Evolutionary conservation across 2,113 vertebrate species (phyloP).

Genomic region (Clarias macrocephalus): DNA sequence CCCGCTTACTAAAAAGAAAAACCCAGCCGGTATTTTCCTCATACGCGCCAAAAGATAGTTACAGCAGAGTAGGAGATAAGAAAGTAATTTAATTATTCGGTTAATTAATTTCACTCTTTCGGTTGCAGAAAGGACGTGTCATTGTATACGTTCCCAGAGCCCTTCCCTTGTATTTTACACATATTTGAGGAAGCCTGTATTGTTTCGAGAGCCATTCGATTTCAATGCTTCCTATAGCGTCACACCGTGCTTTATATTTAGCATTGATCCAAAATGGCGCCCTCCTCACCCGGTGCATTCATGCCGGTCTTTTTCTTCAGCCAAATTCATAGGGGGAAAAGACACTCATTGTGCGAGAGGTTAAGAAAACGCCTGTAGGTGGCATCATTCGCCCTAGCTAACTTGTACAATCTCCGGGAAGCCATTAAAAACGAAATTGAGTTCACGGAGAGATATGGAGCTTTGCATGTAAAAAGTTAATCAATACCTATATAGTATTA

Average conservation of each 20-base stretch:
- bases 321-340: slow-evolving; percentile 62
- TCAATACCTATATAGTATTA: too few species aligned
- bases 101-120: neutral
- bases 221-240: slow-evolving; percentile 23
- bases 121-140: neutral
- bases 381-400: slow-evolving; percentile 52
- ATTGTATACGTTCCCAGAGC: neutral
- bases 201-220: slow-evolving; percentile 3
- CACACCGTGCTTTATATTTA: slow-evolving; percentile 33
- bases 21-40: slow-evolving; percentile 72
- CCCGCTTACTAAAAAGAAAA: slow-evolving; percentile 73
- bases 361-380: slow-evolving; percentile 68
- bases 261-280: slow-evolving; percentile 75
- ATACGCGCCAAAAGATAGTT: slow-evolving; percentile 63
- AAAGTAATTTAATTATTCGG: neutral
- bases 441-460: neutral
- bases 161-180: neutral
- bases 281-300: slow-evolving; percentile 67
- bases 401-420: neutral
- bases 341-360: slow-evolving; percentile 48
- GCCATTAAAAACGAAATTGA: neutral
- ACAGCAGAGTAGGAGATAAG: neutral
- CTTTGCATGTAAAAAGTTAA: neutral
- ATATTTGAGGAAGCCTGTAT: neutral
- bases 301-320: slow-evolving; percentile 63